phyloP scores from a whole-genome alignment of 1,140 invertebrate genomes.

The Hermetia illucens region DNA sequence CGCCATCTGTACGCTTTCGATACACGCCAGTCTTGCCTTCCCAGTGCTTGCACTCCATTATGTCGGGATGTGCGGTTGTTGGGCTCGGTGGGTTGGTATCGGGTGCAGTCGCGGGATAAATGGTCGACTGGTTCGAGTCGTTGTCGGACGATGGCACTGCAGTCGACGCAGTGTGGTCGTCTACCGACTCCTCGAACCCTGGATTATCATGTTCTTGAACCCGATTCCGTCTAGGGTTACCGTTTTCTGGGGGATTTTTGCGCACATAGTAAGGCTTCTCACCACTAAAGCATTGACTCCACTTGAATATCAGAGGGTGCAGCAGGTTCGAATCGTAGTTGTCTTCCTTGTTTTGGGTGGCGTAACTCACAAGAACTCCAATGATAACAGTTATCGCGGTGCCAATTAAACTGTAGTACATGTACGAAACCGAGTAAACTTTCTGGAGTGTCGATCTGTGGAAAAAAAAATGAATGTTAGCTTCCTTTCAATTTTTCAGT shows the following conservation, averaged over 20 bases:
- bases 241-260: background rate
- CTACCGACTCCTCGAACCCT: background rate
- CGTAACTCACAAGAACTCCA: constrained; percentile 46
- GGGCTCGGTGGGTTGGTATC: background rate
- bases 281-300: constrained; percentile 15
- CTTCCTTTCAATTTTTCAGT: too few species aligned
- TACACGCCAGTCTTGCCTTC: background rate
- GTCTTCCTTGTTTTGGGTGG: constrained; percentile 46
- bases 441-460: constrained; percentile 38
- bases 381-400: constrained; percentile 47
- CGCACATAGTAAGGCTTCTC: constrained; percentile 22
- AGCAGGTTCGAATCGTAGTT: constrained; percentile 50
- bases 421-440: constrained; percentile 54
- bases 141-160: too few species aligned
- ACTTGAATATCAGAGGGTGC: constrained; percentile 41
- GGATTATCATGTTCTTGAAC: background rate
- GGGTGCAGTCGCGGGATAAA: background rate
- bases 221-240: background rate
- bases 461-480: too few species aligned
- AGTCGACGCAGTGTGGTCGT: background rate
- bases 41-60: background rate
- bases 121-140: too few species aligned
- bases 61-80: background rate
- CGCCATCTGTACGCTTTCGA: background rate
- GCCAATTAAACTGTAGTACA: constrained; percentile 60